Conservation (phyloP, 2,113 vertebrate species). For the Cynocephalus volans region DNA sequence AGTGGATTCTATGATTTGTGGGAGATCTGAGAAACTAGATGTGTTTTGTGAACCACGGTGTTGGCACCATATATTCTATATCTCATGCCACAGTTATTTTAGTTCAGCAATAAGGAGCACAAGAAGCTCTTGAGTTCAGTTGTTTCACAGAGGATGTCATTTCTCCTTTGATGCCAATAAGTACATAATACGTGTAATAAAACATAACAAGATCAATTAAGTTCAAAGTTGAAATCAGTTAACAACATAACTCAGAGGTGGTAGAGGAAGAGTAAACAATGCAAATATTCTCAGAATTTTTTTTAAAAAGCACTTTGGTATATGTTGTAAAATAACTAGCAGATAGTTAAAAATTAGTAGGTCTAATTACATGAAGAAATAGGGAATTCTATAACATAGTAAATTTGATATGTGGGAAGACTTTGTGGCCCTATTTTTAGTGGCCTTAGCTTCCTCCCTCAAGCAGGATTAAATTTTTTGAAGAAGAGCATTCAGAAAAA, state of each 20-base stretch:
- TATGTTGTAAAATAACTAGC: neutral
- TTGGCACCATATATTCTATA: neutral
- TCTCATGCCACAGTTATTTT: too few relatives aligned
- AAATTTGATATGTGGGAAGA: neutral
- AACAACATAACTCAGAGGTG: neutral
- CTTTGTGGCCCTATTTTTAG: neutral
- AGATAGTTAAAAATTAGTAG: neutral
- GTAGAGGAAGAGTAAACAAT: neutral
- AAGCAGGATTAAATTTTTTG: neutral
- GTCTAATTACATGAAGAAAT: neutral
- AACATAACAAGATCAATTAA: neutral
- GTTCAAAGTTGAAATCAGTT: neutral
- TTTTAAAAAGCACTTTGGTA: neutral
- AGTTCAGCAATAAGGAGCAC: neutral
- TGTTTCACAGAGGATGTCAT: neutral
- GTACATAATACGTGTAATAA: too few relatives aligned
- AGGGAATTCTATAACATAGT: neutral
- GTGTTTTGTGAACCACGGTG: neutral
- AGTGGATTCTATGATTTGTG: too few relatives aligned
- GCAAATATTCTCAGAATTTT: neutral
- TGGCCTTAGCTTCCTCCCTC: fast-evolving
- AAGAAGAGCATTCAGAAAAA: neutral
- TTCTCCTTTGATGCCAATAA: neutral
- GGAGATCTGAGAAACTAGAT: neutral
- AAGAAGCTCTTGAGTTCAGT: neutral